phyloP scores from a whole-genome alignment of 1,140 invertebrate genomes.

The Penaeus vannamei region DNA sequence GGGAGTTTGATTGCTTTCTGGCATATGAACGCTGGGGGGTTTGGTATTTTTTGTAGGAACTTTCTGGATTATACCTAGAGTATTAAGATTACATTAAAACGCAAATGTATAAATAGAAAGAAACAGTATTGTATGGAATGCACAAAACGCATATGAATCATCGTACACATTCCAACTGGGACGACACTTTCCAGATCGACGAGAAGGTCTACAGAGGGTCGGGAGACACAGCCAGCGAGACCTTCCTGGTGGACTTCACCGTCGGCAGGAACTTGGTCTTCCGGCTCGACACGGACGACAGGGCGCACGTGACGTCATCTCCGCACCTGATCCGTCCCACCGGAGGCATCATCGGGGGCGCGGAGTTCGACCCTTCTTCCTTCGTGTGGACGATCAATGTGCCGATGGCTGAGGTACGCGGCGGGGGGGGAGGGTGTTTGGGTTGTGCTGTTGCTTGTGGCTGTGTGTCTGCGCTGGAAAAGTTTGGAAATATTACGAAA shows the following conservation, averaged over 20 bases:
- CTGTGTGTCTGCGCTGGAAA: no score
- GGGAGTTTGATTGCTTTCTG: no score
- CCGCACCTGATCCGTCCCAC: slow-evolving; percentile 30
- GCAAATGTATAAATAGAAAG: no score
- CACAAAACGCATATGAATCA: not conserved
- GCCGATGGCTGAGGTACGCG: slow-evolving; percentile 48
- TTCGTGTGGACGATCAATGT: slow-evolving; percentile 44
- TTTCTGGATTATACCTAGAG: no score
- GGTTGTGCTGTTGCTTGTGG: no score
- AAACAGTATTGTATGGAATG: not conserved
- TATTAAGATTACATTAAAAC: no score
- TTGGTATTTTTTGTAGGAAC: no score
- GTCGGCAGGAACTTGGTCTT: slow-evolving; percentile 39
- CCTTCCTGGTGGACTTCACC: slow-evolving; percentile 53
- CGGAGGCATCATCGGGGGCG: slow-evolving; percentile 14
- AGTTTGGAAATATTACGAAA: no score
- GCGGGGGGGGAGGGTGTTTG: not conserved
- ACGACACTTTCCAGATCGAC: slow-evolving; percentile 27
- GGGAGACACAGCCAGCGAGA: not conserved
- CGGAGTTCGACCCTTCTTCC: slow-evolving; percentile 37
- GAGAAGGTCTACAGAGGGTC: slow-evolving; percentile 39
- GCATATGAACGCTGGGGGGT: no score
- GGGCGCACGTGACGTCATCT: not conserved
- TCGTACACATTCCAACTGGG: not conserved
- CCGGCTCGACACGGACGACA: slow-evolving; percentile 36